A percentile compares a stretch with the other conserved stretches of the same genome.
Conservation (phyloP, 2,113 vertebrate genomes). For the Probosciger aterrimus region DNA sequence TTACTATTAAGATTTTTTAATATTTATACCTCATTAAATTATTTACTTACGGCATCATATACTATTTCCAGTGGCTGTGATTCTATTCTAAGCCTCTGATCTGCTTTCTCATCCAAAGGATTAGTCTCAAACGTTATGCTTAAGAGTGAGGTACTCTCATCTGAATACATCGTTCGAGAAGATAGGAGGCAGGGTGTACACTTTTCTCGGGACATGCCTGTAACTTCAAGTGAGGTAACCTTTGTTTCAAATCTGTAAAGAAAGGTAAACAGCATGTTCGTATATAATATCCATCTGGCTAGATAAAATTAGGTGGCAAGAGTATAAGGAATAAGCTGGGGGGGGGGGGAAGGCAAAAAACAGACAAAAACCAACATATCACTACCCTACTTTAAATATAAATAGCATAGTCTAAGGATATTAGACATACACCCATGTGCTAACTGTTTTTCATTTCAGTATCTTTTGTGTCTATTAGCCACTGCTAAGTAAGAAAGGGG, state of each 20-base stretch:
- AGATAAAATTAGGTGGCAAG: not conserved
- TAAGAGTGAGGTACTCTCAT: conserved; percentile 78
- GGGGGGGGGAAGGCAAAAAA: no score
- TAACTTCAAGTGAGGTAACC: conserved; percentile 88
- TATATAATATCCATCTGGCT: not conserved
- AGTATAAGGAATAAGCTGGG: not conserved
- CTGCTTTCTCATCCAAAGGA: conserved; percentile 84
- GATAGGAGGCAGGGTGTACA: conserved; percentile 83
- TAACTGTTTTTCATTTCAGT: not conserved
- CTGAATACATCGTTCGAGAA: conserved; percentile 77
- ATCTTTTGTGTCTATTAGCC: not conserved
- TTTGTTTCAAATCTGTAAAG: conserved; percentile 81
- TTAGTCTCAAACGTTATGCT: conserved; percentile 93
- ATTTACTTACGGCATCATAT: conserved; percentile 91
- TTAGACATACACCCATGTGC: not conserved
- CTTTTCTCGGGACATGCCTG: conserved; percentile 75
- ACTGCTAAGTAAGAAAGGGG: not conserved
- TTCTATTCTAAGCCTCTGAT: conserved; percentile 87
- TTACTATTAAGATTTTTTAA: not conserved
- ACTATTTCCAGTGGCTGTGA: conserved; percentile 94
- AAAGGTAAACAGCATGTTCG: not conserved
- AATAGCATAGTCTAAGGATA: not conserved
- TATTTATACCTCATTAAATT: not conserved
- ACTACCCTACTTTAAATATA: not conserved
- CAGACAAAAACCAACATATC: not conserved